Conservation (phyloP, 1,140 invertebrate genomes). For the Drosophila baimaii region DNA sequence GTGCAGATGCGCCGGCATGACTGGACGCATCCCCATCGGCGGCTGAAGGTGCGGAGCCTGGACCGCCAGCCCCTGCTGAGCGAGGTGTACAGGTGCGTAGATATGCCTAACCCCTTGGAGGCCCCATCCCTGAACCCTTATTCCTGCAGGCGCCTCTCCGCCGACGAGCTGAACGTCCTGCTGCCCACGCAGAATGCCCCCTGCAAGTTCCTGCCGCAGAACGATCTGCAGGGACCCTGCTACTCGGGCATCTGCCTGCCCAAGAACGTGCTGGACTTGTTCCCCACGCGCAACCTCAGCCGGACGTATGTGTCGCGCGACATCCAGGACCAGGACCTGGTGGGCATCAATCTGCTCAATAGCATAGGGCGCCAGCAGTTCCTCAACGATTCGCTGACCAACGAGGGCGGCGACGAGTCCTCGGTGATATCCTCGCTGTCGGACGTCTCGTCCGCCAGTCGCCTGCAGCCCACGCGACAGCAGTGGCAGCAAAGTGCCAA, state of each 20-base stretch:
- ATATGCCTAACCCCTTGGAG: not conserved
- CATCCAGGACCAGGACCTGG: constrained; percentile 78
- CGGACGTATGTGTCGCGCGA: constrained; percentile 81
- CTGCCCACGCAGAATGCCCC: constrained; percentile 66
- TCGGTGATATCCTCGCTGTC: constrained; percentile 79
- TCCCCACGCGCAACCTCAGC: constrained; percentile 85
- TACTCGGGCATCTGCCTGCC: constrained; percentile 90
- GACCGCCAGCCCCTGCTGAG: constrained; percentile 67
- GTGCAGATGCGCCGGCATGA: constrained; percentile 62
- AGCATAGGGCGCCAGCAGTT: constrained; percentile 65
- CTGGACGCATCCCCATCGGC: constrained; percentile 68
- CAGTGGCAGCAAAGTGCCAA: constrained; percentile 68
- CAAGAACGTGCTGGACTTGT: constrained; percentile 88
- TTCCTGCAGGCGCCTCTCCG: constrained; percentile 54
- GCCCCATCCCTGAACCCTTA: too few relatives aligned
- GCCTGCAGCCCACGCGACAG: constrained; percentile 39
- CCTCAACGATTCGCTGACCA: constrained; percentile 78
- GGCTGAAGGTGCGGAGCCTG: constrained; percentile 72
- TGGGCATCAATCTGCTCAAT: constrained; percentile 65
- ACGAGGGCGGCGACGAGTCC: constrained; percentile 75
- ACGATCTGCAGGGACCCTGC: constrained; percentile 76
- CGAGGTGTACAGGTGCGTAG: constrained; percentile 68
- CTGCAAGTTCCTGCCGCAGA: constrained; percentile 73
- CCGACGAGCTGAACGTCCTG: constrained; percentile 70
- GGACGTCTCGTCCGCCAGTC: constrained; percentile 75